Evolutionary conservation across 2,113 vertebrate genomes (phyloP), one percentile per base, ranked within the genome.

Genomic region (Podarcis cretensis): DNA sequence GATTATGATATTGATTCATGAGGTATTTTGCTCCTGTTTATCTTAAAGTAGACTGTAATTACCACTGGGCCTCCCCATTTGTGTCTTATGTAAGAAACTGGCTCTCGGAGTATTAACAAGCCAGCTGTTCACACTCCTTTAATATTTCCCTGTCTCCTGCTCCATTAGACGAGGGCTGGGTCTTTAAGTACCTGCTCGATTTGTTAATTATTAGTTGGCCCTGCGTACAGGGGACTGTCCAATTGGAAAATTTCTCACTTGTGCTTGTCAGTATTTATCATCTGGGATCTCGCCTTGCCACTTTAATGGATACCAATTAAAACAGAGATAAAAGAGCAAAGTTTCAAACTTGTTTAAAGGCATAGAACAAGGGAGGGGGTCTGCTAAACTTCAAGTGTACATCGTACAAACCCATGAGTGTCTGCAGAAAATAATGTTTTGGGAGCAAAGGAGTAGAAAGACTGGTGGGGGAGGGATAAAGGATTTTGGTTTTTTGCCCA

Each of bases 201-300:
- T 92, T 95, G 86, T 96, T 96, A 95, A 89, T 94, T 92, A 89
- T 68, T 93, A 82, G 87, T 94, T 92, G 94, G 84, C 88, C 92
- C 88, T 89, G 89, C n/a, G 93, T 91, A 93, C 1, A 84, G 87
- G 88, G 40, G 88, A 4, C 66, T 81, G 75, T 81, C 43, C 90
- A 76, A 90, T 80, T 59, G 18, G 10, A 81, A 32, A 84, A 4
- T 48, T 63, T 89, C 76, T 90, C 40, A 73, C 68, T 8, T 3
- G 14, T 30, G 40, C 85, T 71, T 3, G 0, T 74, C 7, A 0
- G 77, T 12, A 85, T 32, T 78, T 85, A 48, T 4, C 78, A 9
- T 37, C 37, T 35, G 77, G 75, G 66, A 32, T 21, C 81, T 66
- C 89, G 35, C 18, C 23, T 40, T 1, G 16, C 43, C 73, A 80